Base-by-base conservation (phyloP, 2,113 vertebrate genomes). In the Prunella fulvescens region DNA sequence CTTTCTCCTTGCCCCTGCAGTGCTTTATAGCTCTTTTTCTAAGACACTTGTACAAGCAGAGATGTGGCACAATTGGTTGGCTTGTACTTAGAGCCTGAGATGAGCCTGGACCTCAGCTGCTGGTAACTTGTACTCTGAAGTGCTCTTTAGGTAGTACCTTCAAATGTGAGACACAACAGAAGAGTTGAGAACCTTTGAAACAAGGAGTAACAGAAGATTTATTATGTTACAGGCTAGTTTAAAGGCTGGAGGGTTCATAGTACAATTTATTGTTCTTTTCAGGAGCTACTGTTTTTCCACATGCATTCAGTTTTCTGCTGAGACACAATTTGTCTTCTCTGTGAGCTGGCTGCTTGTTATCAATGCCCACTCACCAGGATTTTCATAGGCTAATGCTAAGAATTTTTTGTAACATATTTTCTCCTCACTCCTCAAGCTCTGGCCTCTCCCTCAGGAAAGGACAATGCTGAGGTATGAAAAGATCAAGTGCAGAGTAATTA, bases 261-360 rank as follows among this genome's bases (percentile, higher is more conserved):
- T 15, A 70, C 51, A 84, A 79, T 90, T 92, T 92, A 93, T 74
- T 92, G 69, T 81, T 44, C 51, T 86, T 88, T 84, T 84, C 69
- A 79, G 14, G 73, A 86, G 71, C 51, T 78, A 8, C 58, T 65
- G 48, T 20, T 93, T 90, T 86, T 70, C 76, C 84, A 57, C 57
- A 19, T n/a, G 56, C 18, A 12, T 74, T 84, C 67, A 24, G 64
- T 70, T 92, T 88, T 94, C 67, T 89, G 53, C 77, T 67, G 86
- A 88, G 65, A 72, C 58, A 64, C 29, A 69, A 82, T 86, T 95
- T 65, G 45, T 96, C 54, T 87, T 72, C 57, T 72, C 62, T 5
- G 3, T 57, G 70, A 96, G 80, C 23, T 73, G 66, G 22, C 87
- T 72, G 66, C n/a, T 37, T 47, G 54, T 29, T 90, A 22, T 77